Conservation (phyloP, 2,113 vertebrate species). For the Rhea pennata region DNA sequence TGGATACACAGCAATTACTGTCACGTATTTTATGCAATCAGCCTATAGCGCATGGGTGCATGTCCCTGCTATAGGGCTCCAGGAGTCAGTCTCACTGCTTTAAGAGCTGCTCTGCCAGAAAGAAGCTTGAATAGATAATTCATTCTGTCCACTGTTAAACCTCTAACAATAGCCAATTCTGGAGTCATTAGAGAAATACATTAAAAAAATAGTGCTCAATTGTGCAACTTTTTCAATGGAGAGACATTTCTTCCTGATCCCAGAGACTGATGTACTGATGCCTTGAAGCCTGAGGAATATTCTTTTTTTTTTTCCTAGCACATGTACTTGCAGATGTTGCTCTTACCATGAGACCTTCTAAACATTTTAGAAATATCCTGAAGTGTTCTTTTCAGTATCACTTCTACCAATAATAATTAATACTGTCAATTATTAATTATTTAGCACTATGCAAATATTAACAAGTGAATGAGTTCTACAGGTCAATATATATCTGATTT, state of each 20-base stretch:
- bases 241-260: background rate
- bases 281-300: background rate
- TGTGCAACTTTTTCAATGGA: background rate
- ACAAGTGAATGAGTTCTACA: background rate
- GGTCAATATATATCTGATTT: background rate
- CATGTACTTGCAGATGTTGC: background rate
- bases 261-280: background rate
- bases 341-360: background rate
- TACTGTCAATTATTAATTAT: background rate
- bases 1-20: constrained; percentile 51
- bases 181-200: background rate
- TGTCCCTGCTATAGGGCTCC: background rate
- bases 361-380: background rate
- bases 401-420: background rate
- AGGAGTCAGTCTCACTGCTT: background rate
- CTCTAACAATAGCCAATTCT: background rate
- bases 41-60: background rate
- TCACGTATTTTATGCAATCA: constrained; percentile 43
- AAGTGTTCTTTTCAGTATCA: background rate
- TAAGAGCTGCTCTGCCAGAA: background rate
- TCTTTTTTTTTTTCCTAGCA: background rate
- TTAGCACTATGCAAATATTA: background rate
- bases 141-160: background rate
- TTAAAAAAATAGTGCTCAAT: background rate
- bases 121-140: background rate